Conservation (phyloP, 2,113 vertebrate species). For the Chaenocephalus aceratus region DNA sequence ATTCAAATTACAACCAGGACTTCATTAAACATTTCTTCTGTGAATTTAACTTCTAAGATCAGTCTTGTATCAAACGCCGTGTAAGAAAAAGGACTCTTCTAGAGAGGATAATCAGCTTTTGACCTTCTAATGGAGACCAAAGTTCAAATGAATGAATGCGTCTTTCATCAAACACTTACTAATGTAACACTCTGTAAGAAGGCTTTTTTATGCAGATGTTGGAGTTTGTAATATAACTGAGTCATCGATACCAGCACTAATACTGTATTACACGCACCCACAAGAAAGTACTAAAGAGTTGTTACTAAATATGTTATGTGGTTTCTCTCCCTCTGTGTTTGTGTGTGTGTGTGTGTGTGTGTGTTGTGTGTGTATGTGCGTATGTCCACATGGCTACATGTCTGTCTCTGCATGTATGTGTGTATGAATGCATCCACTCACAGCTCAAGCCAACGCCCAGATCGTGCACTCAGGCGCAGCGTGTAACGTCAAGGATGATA, state of each 20-base stretch:
- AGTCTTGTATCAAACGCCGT: not conserved
- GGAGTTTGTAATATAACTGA: slow-evolving; percentile 46
- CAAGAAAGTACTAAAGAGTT: slow-evolving; percentile 33
- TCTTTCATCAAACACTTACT: slow-evolving; percentile 27
- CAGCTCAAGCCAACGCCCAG: slow-evolving; percentile 96
- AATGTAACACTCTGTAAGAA: slow-evolving; percentile 14
- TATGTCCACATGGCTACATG: slow-evolving; percentile 35
- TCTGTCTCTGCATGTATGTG: slow-evolving; percentile 29
- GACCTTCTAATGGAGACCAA: slow-evolving; percentile 22
- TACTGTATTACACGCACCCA: slow-evolving; percentile 30
- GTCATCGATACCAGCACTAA: slow-evolving; percentile 35
- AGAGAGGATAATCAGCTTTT: slow-evolving; percentile 27
- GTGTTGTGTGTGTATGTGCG: slow-evolving; percentile 28
- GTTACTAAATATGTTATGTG: slow-evolving; percentile 58
- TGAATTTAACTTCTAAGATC: not conserved
- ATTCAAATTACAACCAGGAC: not conserved
- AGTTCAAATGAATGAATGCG: slow-evolving; percentile 16
- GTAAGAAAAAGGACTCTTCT: not conserved
- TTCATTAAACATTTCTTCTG: not conserved
- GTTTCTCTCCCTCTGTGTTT: slow-evolving; percentile 52
- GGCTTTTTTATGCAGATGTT: slow-evolving; percentile 43
- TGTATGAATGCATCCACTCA: slow-evolving; percentile 26
- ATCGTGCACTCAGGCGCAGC: slow-evolving; percentile 97
- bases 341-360: slow-evolving; percentile 25
- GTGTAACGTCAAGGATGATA: slow-evolving; percentile 97